Conservation (phyloP, 2,797 vertebrate genomes). For the Varecia variegata region DNA sequence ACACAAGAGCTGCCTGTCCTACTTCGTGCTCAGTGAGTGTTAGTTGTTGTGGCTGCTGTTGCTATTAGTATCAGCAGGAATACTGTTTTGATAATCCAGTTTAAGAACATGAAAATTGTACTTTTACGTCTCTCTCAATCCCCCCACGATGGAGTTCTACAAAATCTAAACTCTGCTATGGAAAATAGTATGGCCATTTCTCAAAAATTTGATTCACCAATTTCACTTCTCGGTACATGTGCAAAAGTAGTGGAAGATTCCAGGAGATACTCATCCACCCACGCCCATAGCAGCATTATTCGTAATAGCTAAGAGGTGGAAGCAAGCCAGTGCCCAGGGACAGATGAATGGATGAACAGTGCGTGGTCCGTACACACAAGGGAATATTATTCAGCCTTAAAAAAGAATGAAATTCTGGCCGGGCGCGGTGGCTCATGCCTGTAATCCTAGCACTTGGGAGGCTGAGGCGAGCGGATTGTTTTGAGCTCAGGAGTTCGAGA, state of each 20-base stretch:
- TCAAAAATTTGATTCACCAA: background rate
- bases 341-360: fast-evolving
- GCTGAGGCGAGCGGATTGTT: too few relatives aligned
- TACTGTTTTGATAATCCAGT: background rate
- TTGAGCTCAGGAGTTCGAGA: too few relatives aligned
- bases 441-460: too few relatives aligned
- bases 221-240: background rate
- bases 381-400: background rate
- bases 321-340: too few relatives aligned
- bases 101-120: background rate
- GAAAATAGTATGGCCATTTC: background rate
- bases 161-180: background rate
- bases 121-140: background rate
- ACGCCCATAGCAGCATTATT: background rate
- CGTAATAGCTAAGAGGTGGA: background rate
- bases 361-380: fast-evolving
- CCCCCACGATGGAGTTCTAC: background rate
- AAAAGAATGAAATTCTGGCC: background rate
- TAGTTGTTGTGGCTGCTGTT: too few relatives aligned
- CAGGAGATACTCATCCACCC: background rate
- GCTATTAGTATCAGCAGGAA: background rate
- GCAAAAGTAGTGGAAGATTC: background rate
- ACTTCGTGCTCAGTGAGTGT: background rate
- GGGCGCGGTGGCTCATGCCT: too few relatives aligned
- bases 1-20: fast-evolving